Conservation (phyloP, 2,888 invertebrate species). For the Cantharis lateralis region DNA sequence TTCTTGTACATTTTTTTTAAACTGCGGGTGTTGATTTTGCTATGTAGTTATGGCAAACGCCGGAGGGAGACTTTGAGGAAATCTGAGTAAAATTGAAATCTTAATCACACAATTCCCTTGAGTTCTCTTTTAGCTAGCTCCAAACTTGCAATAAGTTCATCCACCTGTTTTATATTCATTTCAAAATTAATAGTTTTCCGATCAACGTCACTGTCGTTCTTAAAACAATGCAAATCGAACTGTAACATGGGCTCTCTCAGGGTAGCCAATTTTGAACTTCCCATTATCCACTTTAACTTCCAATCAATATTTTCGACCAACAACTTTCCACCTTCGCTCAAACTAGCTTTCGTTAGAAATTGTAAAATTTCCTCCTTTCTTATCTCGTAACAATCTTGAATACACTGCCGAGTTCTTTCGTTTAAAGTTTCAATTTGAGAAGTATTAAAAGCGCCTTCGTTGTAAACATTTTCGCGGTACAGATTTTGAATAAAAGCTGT, state of each 20-base stretch:
- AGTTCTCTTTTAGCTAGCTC: constrained; percentile 35
- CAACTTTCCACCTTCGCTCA: constrained; percentile 48
- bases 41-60: too few species aligned
- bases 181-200: constrained; percentile 49
- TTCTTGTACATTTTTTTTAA: too few species aligned
- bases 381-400: constrained; percentile 47
- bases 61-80: too few species aligned
- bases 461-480: constrained; percentile 41
- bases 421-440: constrained; percentile 32
- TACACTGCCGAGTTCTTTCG: constrained; percentile 14
- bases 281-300: constrained; percentile 61
- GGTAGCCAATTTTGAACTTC: constrained; percentile 58
- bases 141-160: constrained; percentile 44
- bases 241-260: constrained; percentile 58
- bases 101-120: neutral
- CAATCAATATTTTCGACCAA: constrained; percentile 59
- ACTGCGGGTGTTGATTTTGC: too few species aligned
- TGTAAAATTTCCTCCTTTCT: constrained; percentile 48
- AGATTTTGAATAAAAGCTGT: constrained; percentile 45
- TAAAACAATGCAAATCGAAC: constrained; percentile 53
- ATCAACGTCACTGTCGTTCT: constrained; percentile 28
- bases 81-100: too few species aligned
- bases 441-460: constrained; percentile 28
- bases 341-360: constrained; percentile 41
- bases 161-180: constrained; percentile 47